Evolutionary conservation across 1,140 invertebrate genomes (phyloP), one percentile per base, ranked within the genome.

Genomic region (Drosophila teissieri): DNA sequence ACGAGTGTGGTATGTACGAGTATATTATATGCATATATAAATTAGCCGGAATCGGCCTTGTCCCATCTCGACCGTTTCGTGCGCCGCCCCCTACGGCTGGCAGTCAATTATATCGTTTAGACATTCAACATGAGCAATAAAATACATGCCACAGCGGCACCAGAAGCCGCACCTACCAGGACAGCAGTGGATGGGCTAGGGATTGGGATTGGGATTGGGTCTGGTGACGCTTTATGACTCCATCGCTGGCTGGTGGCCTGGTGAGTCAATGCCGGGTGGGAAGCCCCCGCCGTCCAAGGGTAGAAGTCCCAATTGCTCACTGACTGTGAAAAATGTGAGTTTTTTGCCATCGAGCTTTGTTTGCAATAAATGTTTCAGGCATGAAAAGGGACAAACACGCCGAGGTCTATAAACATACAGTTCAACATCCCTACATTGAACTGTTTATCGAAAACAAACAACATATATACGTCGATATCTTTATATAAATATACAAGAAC

Each of bases 101-200:
- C 61, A 79, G 83, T 76, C 83, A 86, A 86, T 86, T 88, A 88
- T 88, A 64, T 78, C 63, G 84, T 48, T 79, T 83, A 83, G 69
- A 69, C 75, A 89, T 83, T 86, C 80, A 63, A 88, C 72, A 85
- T 80, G 60, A 73, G 67, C 81, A 85, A 84, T 84, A 80, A 84
- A 84, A 84, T 84, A 79, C 68, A 68, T 83, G 54, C 70, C 58
- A 68, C 58, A 68, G 44, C 48, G 73, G 52, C 74, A 62, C 44
- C 51, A 49, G 42, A 56, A 69, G 73, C 51, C 73, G 67, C 73
- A 76, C 75, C 75, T 78, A 70, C 34, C 40, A 58, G 39, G 36
- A 49, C 39, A 45, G 24, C 5, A 39, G 5, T 15, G 34, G 19
- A 39, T 12, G 24, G 34, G 39, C n/a, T n/a, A n/a, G n/a, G n/a